Base-by-base conservation (phyloP, 1,140 invertebrate species). In the Arion vulgaris region DNA sequence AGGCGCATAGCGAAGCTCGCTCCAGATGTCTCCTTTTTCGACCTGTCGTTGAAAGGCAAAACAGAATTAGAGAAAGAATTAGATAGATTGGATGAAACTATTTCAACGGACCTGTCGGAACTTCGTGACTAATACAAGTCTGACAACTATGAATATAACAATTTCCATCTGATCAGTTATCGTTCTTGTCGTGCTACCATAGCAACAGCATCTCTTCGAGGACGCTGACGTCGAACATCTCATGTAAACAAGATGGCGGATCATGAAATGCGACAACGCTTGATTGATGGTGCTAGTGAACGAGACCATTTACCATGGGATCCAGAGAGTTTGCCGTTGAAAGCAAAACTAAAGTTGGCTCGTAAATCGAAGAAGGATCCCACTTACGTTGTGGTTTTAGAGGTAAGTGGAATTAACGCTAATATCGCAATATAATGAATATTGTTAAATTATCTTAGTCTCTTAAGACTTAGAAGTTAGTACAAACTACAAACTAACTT, bases 321-420 rank as follows among this genome's bases (percentile, higher is more conserved):
- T 28, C n/a, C 51, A 28, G 34, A 73, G 0, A 62, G 38, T 41
- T 62, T 81, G 32, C 80, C 80, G 7, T 32, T 81, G 36, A 81
- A 81, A 62, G 62, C 57, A 28, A 81, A 74, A 39, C 19, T 81
- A 7, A 73, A 74, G 72, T 39, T 81, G 26, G 80, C 80, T 4
- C 72, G 71, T n/a, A 81, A 81, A 74, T 15, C 80, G 51, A 73
- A 74, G 32, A 66, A 28, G 26, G 80, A 81, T 41, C 80, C 80
- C 36, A 5, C 32, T 13, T 81, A 81, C 34, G 51, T 81, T 23
- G 19, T 23, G 23, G 49, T 81, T 73, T 49, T 81, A 38, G 80
- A 81, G 49, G 80, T 81, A 73, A 38, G 36, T 19, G 4, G 2
- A 36, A 36, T 71, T 17, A 9, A 15, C n/a, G n/a, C n/a, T n/a